These are phyloP conservation scores for Macrotis lagotis DNA, from an alignment of 2,113 vertebrate genomes.

Conservation along the genomic window DNA sequence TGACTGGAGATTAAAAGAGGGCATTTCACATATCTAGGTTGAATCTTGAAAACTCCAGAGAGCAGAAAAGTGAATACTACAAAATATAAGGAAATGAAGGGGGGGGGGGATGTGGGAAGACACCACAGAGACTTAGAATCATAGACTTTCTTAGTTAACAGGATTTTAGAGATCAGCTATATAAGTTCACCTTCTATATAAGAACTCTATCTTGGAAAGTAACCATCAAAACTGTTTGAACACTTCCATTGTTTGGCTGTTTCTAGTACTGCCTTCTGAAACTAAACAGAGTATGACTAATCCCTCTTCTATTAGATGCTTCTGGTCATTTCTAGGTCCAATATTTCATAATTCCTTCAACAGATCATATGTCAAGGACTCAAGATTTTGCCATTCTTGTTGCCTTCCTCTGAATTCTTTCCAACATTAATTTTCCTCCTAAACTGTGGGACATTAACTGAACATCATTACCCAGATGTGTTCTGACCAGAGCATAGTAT, in stretches of 20 bases:
- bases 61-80: not conserved
- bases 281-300: not conserved
- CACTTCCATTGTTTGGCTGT: not conserved
- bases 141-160: not conserved
- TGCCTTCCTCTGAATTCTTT: not conserved
- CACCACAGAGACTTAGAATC: not conserved
- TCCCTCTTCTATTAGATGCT: not conserved
- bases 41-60: not conserved
- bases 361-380: not conserved
- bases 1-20: not conserved
- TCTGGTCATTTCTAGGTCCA: not conserved
- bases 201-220: not conserved
- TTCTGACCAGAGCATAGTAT: not conserved
- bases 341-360: not conserved
- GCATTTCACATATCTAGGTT: not conserved
- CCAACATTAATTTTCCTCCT: not conserved
- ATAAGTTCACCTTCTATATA: not conserved
- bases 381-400: not conserved
- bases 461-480: not conserved
- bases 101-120: too few relatives aligned
- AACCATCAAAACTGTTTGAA: not conserved
- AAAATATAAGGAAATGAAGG: not conserved
- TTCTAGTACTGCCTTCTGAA: not conserved
- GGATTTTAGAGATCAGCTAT: not conserved
- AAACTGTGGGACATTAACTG: not conserved